These are phyloP conservation scores for Homarus gammarus DNA, from an alignment of 2,888 invertebrate species.

Conservation along the genomic window DNA sequence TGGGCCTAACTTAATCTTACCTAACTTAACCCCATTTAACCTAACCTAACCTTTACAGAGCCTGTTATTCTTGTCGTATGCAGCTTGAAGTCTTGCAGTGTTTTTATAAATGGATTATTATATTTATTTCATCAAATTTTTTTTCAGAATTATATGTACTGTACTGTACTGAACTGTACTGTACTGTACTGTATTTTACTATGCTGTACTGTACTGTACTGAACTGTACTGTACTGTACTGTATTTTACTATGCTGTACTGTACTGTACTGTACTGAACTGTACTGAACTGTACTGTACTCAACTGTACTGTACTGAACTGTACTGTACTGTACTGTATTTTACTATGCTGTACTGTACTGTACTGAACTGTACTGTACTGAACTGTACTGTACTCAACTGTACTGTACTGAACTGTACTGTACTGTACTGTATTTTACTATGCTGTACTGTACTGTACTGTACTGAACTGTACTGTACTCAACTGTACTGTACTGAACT, in stretches of 20 bases:
- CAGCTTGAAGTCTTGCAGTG: too few relatives aligned
- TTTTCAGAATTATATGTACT: too few relatives aligned
- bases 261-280: constrained; percentile 15
- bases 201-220: background rate
- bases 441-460: background rate
- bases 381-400: background rate
- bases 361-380: background rate
- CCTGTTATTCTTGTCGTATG: too few relatives aligned
- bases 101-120: too few relatives aligned
- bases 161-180: background rate
- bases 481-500: background rate
- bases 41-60: too few relatives aligned
- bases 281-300: constrained; percentile 7
- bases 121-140: too few relatives aligned
- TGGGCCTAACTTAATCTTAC: too few relatives aligned
- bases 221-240: background rate
- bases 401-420: background rate
- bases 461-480: background rate
- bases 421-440: background rate
- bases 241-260: background rate
- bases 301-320: constrained; percentile 17
- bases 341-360: background rate
- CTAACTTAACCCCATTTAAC: too few relatives aligned
- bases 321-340: constrained; percentile 9
- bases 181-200: background rate